A percentile compares a stretch with the other conserved stretches of the same genome.
Conservation (phyloP, 1,140 invertebrate species). For the Tetragnatha versicolor region DNA sequence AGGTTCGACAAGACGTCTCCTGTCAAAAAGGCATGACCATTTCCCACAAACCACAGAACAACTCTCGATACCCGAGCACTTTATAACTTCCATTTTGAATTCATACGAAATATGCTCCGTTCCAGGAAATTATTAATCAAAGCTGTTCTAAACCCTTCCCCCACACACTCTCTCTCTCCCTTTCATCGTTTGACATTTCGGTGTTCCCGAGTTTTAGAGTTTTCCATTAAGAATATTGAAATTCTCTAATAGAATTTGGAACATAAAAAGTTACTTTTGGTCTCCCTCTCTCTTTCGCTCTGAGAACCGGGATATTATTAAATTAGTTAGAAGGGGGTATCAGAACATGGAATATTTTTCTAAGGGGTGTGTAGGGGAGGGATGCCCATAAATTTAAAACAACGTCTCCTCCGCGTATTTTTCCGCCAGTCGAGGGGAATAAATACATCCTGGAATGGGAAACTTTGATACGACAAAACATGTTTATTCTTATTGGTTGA, state of each 20-base stretch:
- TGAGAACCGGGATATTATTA: slow-evolving; percentile 26
- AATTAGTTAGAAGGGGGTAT: slow-evolving; percentile 30
- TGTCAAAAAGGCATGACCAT: too few species aligned
- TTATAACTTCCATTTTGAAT: neutral
- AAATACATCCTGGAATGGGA: slow-evolving; percentile 46
- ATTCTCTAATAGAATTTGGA: slow-evolving; percentile 28
- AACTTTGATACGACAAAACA: slow-evolving; percentile 48
- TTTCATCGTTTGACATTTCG: slow-evolving; percentile 25
- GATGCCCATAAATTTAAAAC: slow-evolving; percentile 22
- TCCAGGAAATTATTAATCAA: slow-evolving; percentile 25
- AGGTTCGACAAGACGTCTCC: too few species aligned
- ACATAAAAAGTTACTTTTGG: too few species aligned
- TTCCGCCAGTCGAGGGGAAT: slow-evolving; percentile 15
- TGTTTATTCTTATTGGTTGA: slow-evolving; percentile 50
- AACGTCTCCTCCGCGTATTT: slow-evolving; percentile 11
- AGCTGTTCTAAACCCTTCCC: neutral
- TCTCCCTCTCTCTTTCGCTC: neutral
- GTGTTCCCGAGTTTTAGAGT: neutral
- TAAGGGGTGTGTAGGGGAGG: neutral
- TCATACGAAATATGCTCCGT: neutral
- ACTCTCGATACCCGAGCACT: neutral
- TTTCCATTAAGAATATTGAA: slow-evolving; percentile 40
- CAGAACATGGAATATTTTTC: neutral
- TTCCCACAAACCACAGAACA: too few species aligned
- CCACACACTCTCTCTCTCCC: neutral